phyloP scores from a whole-genome alignment of 2,888 invertebrate species.

The Zootermopsis nevadensis region DNA sequence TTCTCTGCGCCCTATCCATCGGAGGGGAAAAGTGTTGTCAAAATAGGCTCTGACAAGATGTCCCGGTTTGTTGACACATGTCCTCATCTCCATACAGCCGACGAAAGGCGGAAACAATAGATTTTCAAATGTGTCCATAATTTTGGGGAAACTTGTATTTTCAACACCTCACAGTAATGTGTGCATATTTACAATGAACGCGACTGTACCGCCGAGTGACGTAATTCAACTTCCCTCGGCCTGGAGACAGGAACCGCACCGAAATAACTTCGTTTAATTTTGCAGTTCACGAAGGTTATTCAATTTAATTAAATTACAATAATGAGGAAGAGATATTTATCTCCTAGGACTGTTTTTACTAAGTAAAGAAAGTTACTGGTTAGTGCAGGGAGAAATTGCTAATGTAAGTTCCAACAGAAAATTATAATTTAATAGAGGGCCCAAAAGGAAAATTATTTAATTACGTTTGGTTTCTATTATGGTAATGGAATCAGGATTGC shows the following conservation, averaged over 20 bases:
- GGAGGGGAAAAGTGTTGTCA: too few relatives aligned
- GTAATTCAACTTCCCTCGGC: conserved; percentile 48
- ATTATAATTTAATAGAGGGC: conserved; percentile 54
- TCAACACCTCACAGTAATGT: not conserved
- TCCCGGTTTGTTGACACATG: too few relatives aligned
- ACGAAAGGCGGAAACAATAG: too few relatives aligned
- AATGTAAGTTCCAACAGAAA: conserved; percentile 52
- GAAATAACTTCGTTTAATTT: conserved; percentile 52
- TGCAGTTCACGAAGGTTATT: conserved; percentile 50
- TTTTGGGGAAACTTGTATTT: too few relatives aligned
- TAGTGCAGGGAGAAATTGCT: conserved; percentile 50
- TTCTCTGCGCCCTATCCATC: too few relatives aligned
- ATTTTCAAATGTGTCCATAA: too few relatives aligned
- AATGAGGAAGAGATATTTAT: conserved; percentile 55
- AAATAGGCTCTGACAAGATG: too few relatives aligned
- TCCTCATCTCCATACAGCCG: too few relatives aligned
- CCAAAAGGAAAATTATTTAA: conserved; percentile 53
- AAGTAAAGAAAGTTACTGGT: conserved; percentile 53
- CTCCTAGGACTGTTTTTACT: conserved; percentile 50
- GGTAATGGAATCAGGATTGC: conserved; percentile 54
- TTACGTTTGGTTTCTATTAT: conserved; percentile 54
- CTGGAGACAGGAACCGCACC: conserved; percentile 51
- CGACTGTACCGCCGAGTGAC: conserved; percentile 43
- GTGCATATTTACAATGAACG: conserved; percentile 5
- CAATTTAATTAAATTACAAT: conserved; percentile 54